Percentiles rank a stretch among this genome's conserved stretches.
These are phyloP conservation scores for Psephotus haematonotus DNA, from an alignment of 2,113 vertebrate species.

Conservation along the genomic window DNA sequence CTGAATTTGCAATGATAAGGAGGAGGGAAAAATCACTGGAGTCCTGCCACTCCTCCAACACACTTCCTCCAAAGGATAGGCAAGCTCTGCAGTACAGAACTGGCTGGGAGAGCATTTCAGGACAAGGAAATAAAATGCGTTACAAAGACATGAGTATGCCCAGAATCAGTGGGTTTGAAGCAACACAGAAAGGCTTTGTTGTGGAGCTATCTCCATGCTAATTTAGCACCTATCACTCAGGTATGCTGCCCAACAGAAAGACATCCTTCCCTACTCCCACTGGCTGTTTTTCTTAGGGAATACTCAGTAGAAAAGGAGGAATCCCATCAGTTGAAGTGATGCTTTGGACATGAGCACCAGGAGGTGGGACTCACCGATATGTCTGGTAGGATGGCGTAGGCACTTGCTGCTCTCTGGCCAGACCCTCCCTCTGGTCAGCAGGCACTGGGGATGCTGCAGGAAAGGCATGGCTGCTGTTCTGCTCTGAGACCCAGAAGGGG, in stretches of 20 bases:
- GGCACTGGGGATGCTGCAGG: constrained; percentile 71
- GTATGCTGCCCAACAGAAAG: neutral
- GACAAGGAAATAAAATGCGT: neutral
- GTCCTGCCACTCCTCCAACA: neutral
- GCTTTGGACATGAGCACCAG: neutral
- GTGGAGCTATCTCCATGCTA: neutral
- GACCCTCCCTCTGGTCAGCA: constrained; percentile 72
- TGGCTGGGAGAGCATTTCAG: neutral
- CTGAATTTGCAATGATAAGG: neutral
- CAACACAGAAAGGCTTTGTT: neutral
- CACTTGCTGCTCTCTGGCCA: constrained; percentile 83
- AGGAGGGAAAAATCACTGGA: neutral
- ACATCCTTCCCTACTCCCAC: neutral
- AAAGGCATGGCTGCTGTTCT: constrained; percentile 60
- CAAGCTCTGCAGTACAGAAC: neutral
- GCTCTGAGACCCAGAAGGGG: constrained; percentile 80
- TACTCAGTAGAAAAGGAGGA: neutral
- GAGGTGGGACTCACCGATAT: constrained; percentile 73
- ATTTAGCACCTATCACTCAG: neutral
- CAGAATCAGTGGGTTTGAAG: neutral
- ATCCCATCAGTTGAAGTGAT: neutral
- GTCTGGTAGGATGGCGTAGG: constrained; percentile 78
- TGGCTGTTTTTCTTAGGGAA: neutral
- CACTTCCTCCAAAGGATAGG: neutral
- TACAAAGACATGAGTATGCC: neutral